Base-by-base conservation (phyloP, 2,888 invertebrate species). In the Ceriagrion tenellum region DNA sequence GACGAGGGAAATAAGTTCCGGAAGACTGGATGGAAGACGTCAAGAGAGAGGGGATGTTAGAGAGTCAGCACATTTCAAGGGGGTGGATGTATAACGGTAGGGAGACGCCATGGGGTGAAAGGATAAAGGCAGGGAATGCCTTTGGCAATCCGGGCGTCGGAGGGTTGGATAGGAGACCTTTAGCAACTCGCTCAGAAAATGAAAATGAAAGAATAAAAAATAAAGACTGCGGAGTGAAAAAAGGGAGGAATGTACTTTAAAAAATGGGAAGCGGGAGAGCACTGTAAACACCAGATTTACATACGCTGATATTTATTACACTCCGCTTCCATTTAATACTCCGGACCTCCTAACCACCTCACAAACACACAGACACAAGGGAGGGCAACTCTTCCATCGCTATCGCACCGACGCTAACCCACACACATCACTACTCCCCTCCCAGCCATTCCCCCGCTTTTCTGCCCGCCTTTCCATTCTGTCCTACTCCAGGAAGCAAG, bases 221-320 rank as follows among this genome's bases (percentile, higher is more conserved):
- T 69, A n/a, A n/a, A n/a, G n/a, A 69, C 69, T 69, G 8, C n/a
- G 69, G n/a, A n/a, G 69, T n/a, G 69, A 69, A 59, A 47, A 47
- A 59, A n/a, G 69, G 69, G 69, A n/a, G 10, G 69, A 26, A 69
- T 69, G 26, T 69, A 8, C 69, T 69, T 59, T 59, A 59, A 59
- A 69, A 69, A 69, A 69, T 26, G 23, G 69, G 69, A 69, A 23
- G 26, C 69, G 69, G 69, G 69, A 69, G 69, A 69, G 69, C 69
- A n/a, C n/a, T 23, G 69, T n/a, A 69, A 69, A 69, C 69, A 69
- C 69, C 69, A 69, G 69, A 69, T 69, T 69, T 69, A 69, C 69
- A 69, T 69, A 69, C 69, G 69, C 69, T 69, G 69, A 69, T 69
- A 69, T 69, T 69, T 69, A 69, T 69, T 69, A 69, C 26, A 20